Conservation (phyloP, 1,140 invertebrate species). For the Drosophila nasuta region DNA sequence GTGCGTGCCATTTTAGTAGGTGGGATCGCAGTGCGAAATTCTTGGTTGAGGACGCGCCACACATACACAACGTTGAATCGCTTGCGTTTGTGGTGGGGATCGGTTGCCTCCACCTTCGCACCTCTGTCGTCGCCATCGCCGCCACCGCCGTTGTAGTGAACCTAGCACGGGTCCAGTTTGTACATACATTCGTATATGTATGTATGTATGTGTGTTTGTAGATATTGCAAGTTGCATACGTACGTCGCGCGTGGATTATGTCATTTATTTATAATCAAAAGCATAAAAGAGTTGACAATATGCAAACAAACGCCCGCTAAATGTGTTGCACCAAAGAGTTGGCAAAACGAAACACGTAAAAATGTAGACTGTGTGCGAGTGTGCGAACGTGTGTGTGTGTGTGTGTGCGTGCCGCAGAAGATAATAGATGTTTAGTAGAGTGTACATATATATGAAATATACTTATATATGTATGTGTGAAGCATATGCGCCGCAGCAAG, state of each 20-base stretch:
- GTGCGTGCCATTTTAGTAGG: slow-evolving; percentile 44
- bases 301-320: slow-evolving; percentile 62
- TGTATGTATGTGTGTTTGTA: slow-evolving; percentile 28
- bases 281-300: slow-evolving; percentile 57
- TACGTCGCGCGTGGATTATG: slow-evolving; percentile 76
- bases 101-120: slow-evolving; percentile 43
- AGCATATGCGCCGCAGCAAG: slow-evolving; percentile 49
- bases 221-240: slow-evolving; percentile 69
- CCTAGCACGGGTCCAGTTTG: slow-evolving; percentile 66
- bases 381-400: slow-evolving; percentile 44
- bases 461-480: slow-evolving; percentile 51
- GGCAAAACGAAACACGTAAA: slow-evolving; percentile 70
- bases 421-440: slow-evolving; percentile 68
- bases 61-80: slow-evolving; percentile 19
- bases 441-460: slow-evolving; percentile 50
- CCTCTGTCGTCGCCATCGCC: slow-evolving; percentile 9
- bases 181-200: slow-evolving; percentile 50
- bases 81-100: slow-evolving; percentile 42
- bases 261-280: slow-evolving; percentile 80
- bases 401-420: slow-evolving; percentile 58
- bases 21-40: slow-evolving; percentile 14
- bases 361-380: slow-evolving; percentile 75
- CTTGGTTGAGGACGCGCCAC: slow-evolving; percentile 6
- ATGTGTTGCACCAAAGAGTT: slow-evolving; percentile 71
- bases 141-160: slow-evolving; percentile 29